Base-by-base conservation (phyloP, 2,113 vertebrate genomes). In the Myotis brandtii region DNA sequence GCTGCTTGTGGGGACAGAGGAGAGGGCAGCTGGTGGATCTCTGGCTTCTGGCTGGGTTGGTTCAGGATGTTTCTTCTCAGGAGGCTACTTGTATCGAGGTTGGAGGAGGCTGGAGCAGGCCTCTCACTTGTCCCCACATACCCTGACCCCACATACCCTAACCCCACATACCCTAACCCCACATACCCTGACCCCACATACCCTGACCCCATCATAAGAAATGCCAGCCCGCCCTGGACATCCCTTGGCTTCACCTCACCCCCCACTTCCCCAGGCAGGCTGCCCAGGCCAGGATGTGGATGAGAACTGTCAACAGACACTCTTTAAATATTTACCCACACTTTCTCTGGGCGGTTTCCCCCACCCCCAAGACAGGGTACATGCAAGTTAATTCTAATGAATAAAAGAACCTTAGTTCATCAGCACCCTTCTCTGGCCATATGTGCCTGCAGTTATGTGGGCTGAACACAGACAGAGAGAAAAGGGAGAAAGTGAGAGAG, bases 291-390 rank as follows among this genome's bases (percentile, higher is more conserved):
- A 92, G 94, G 92, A 91, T 93, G 93, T 92, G 64, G 95, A 95
- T 86, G 95, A 86, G 37, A 94, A 95, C 95, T 96, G 88, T 94
- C 96, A 96, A 94, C 89, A 97, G 92, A 95, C 30, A 92, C 91
- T 97, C 89, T 96, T 89, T 90, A 96, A 96, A 97, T 96, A 96
- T 98, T 98, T 97, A 94, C 86, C 84, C 77, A 97, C 76, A 80
- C 69, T 93, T 95, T 96, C 80, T 86, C 92, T 77, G 82, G 95
- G 84, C 52, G n/a, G 34, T 88, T 56, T 32, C 27, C 70, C 77
- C 21, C 59, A 88, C 9, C 85, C 87, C 91, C 59, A 80, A 91
- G 67, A 83, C 94, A 76, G 66, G 64, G 79, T 56, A 91, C 95
- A 96, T 93, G 82, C 90, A 93, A 94, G 92, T 95, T 72, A 92